phyloP scores from a whole-genome alignment of 2,797 vertebrate species.

The Uromys caudimaculatus region DNA sequence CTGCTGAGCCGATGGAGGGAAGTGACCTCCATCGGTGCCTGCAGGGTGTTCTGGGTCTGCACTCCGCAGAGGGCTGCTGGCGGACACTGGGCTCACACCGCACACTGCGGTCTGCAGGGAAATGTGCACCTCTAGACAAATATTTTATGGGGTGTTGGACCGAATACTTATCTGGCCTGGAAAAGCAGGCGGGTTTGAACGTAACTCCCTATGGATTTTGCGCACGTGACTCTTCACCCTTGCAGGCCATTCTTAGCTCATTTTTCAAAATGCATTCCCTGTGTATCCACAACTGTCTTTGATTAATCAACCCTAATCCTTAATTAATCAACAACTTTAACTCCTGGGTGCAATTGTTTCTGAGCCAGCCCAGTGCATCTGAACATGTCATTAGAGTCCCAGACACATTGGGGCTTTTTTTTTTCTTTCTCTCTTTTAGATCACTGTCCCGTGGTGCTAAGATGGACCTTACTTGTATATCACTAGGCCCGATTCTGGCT shows the following conservation, averaged over 20 bases:
- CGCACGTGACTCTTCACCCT: background rate
- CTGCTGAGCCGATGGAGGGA: background rate
- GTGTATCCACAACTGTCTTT: background rate
- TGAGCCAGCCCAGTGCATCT: background rate
- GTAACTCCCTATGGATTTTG: background rate
- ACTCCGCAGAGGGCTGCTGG: background rate
- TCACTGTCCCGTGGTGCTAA: background rate
- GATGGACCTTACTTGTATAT: background rate
- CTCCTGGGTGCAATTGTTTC: background rate
- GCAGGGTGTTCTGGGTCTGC: background rate
- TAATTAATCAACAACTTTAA: background rate
- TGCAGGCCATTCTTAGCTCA: background rate
- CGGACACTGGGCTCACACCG: fast-evolving
- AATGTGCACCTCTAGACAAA: background rate
- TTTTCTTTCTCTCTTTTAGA: background rate
- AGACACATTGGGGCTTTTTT: background rate
- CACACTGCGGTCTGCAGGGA: background rate
- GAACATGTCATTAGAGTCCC: background rate
- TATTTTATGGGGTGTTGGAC: background rate
- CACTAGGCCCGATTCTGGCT: background rate
- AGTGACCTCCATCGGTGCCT: background rate
- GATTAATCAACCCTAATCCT: background rate
- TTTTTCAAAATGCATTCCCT: background rate
- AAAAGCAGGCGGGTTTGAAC: background rate
- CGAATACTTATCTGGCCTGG: fast-evolving